Base-by-base conservation (phyloP, 2,113 vertebrate species). In the Tachysurus vachellii region DNA sequence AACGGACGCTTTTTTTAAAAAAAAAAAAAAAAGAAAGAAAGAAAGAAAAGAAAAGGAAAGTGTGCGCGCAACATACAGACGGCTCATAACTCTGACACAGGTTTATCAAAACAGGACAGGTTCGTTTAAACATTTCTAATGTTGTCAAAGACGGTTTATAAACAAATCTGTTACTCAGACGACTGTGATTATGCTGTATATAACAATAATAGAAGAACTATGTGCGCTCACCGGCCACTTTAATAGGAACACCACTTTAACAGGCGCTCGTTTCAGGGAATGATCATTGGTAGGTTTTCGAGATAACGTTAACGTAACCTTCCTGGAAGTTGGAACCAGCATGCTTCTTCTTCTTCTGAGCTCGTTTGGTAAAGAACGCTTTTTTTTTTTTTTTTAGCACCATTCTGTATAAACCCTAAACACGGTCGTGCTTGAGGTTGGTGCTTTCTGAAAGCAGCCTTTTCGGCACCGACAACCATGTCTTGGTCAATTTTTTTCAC, bases 81-180 rank as follows among this genome's bases (percentile, higher is more conserved):
- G 59, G 82, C 73, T 79, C 80, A 76, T 77, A 28, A 77, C 56
- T 75, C 13, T 80, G 88, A 56, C 62, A 86, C 80, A 80, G 21
- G 70, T 88, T 56, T 73, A 82, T 79, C 70, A 75, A 90, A 92
- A 89, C 91, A 75, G 80, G 73, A 87, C 54, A 59, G 85, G 85
- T 91, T 92, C 91, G 73, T 93, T 94, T 93, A 88, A 90, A 92
- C 91, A 90, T 90, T 61, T 88, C 77, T 82, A 80, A 87, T 85
- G 89, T 70, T 75, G 73, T 81, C 85, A 89, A 83, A 83, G 80
- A 85, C 86, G 73, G 86, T 85, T 85, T 89, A 84, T 76, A 89
- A 86, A 90, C 83, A 90, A 85, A 87, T 87, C 86, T 82, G 66
- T 77, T 66, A 26, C 62, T 26, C 23, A 79, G 80, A 80, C 53